phyloP scores from a whole-genome alignment of 2,888 invertebrate species.

The Caenorhabditis plicata region DNA sequence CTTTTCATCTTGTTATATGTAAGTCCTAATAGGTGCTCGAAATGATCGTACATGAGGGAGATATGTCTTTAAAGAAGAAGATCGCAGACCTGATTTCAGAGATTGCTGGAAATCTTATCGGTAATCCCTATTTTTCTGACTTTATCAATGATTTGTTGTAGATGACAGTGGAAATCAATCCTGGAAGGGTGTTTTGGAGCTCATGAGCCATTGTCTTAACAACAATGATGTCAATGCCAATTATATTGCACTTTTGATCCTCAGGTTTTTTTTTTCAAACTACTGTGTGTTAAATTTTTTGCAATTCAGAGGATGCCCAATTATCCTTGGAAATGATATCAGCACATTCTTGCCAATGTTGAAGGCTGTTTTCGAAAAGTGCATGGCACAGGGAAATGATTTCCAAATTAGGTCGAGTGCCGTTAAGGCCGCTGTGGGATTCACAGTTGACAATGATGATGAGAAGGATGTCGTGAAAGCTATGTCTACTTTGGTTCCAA shows the following conservation, averaged over 20 bases:
- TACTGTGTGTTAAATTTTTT: background rate
- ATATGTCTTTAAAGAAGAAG: conserved; percentile 28
- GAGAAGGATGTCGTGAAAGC: conserved; percentile 84
- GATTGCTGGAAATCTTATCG: conserved; percentile 31
- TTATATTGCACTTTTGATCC: conserved; percentile 90
- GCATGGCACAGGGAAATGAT: conserved; percentile 32
- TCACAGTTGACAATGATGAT: conserved; percentile 88
- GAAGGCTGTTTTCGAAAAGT: conserved; percentile 72
- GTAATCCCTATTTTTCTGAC: too few species aligned
- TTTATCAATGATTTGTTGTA: too few species aligned
- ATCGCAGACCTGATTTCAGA: conserved; percentile 39
- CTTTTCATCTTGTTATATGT: background rate
- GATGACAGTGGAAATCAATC: conserved; percentile 24
- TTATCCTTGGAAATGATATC: conserved; percentile 94
- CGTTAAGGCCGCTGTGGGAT: conserved; percentile 72
- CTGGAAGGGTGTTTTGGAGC: conserved; percentile 73
- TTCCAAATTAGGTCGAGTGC: conserved; percentile 69
- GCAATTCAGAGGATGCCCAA: conserved; percentile 80
- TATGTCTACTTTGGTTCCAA: conserved; percentile 70
- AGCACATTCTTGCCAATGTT: conserved; percentile 86
- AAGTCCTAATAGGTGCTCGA: conserved; percentile 5
- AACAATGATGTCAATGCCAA: conserved; percentile 81
- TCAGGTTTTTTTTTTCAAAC: conserved; percentile 74
- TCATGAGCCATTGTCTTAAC: conserved; percentile 90
- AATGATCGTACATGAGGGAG: conserved; percentile 26